Evolutionary conservation across 2,797 vertebrate species (phyloP), one percentile per base, ranked within the genome.

Genomic region (Anas bahamensis): DNA sequence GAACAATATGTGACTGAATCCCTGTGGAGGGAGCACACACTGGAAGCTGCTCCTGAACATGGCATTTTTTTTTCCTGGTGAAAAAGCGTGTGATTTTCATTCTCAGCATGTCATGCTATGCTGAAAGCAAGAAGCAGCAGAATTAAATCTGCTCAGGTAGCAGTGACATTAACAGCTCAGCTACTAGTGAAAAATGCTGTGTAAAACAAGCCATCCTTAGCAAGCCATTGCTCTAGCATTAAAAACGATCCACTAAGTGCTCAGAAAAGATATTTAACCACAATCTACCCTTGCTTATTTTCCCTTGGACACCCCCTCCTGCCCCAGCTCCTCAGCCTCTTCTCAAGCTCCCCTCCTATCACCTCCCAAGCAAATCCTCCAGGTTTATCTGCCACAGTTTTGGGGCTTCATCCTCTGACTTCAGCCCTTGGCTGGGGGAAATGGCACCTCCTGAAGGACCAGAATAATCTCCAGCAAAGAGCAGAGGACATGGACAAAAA

Each of bases 111-210:
- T 86, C 83, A 56, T 3, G 2, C 78, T 39, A 83, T 71, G 63
- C 88, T 60, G 87, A 83, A 66, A 83, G 83, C 66, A 72, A 89
- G 88, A 4, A 79, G 90, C 65, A 77, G 39, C 83, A 59, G 86
- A 94, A 91, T 95, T 94, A 96, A 94, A 77, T 90, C 86, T 72
- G 69, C 72, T 94, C 94, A 94, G 94, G 90, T 95, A 95, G 90
- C 88, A 75, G 66, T 41, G 88, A 86, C 94, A 94, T 91, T 94
- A 95, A 92, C 89, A 94, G 74, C 89, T 91, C 64, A 52, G 50
- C 72, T 92, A 42, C 87, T 94, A 84, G 74, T 82, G 89, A 95
- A 95, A 95, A 92, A 76, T 31, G 72, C 83, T 88, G 70, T 81
- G 89, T 95, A 88, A 94, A 96, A 77, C 90, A 92, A 78, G 64